Evolutionary conservation across 2,113 vertebrate species (phyloP).

Genomic region (Cettia cetti): DNA sequence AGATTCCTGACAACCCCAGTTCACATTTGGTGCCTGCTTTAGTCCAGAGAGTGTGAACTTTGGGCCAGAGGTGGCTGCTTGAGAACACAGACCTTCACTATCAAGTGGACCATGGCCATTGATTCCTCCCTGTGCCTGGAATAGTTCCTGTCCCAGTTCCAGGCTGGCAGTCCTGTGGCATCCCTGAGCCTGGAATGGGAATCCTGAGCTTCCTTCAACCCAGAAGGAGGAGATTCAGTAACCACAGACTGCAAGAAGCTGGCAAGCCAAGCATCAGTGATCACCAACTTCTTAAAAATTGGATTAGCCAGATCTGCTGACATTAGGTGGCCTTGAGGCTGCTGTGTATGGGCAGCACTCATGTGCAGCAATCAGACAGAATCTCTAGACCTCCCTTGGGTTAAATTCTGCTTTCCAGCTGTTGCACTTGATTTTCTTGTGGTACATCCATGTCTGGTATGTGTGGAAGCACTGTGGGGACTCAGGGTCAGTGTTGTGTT

Average conservation of each 20-base stretch:
- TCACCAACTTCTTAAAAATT: background rate
- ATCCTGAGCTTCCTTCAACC: background rate
- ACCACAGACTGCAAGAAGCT: background rate
- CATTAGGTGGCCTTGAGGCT: background rate
- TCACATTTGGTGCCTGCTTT: background rate
- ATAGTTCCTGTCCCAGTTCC: background rate
- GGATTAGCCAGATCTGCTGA: background rate
- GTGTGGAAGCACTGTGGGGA: background rate
- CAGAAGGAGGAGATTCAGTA: background rate
- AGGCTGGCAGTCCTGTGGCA: background rate
- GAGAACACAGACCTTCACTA: background rate
- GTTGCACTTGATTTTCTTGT: background rate
- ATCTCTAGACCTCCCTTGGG: background rate
- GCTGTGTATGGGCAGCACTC: background rate
- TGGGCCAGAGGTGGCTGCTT: background rate
- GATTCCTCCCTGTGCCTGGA: background rate
- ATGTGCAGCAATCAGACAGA: fast-evolving
- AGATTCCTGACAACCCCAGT: background rate
- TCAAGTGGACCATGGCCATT: background rate
- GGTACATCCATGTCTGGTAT: background rate
- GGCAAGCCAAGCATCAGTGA: background rate
- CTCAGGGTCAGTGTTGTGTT: background rate
- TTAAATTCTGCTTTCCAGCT: background rate
- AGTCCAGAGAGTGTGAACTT: background rate
- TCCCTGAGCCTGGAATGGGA: background rate